Percentiles rank a stretch among this genome's conserved stretches.
phyloP scores from a whole-genome alignment of 2,888 invertebrate genomes.

The Gonocerus acuteangulatus region DNA sequence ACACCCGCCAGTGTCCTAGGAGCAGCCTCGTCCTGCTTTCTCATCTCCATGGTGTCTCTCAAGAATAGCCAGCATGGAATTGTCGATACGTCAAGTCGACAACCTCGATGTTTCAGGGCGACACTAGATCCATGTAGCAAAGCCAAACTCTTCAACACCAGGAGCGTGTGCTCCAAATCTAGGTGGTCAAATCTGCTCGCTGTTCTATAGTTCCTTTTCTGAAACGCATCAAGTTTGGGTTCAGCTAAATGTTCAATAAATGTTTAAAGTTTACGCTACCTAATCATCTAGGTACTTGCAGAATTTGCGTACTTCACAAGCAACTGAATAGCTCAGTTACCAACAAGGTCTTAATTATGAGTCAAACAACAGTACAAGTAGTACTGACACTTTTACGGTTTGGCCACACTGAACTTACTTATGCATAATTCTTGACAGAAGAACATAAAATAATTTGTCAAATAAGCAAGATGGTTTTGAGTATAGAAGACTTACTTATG shows the following conservation, averaged over 20 bases:
- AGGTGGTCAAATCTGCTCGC: not conserved
- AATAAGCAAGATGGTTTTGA: too few species aligned
- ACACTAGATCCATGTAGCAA: not conserved
- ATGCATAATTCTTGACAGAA: too few species aligned
- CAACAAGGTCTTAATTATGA: too few species aligned
- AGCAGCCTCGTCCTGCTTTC: constrained; percentile 17
- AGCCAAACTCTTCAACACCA: not conserved
- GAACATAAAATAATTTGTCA: too few species aligned
- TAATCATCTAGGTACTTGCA: too few species aligned
- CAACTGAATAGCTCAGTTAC: too few species aligned
- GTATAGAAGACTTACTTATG: too few species aligned
- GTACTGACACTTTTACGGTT: too few species aligned
- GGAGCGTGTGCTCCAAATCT: not conserved
- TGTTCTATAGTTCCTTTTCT: constrained; percentile 25
- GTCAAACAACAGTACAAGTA: too few species aligned
- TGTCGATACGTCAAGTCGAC: not conserved
- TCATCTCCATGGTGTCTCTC: constrained; percentile 10
- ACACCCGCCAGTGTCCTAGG: constrained; percentile 19
- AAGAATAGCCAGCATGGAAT: not conserved
- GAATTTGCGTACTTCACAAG: too few species aligned
- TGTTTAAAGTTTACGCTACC: not conserved
- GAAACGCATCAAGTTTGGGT: not conserved
- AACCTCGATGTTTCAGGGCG: not conserved
- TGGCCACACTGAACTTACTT: too few species aligned
- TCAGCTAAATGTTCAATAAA: not conserved